Conservation (phyloP, 2,888 invertebrate species). For the Caenorhabditis sp. region DNA sequence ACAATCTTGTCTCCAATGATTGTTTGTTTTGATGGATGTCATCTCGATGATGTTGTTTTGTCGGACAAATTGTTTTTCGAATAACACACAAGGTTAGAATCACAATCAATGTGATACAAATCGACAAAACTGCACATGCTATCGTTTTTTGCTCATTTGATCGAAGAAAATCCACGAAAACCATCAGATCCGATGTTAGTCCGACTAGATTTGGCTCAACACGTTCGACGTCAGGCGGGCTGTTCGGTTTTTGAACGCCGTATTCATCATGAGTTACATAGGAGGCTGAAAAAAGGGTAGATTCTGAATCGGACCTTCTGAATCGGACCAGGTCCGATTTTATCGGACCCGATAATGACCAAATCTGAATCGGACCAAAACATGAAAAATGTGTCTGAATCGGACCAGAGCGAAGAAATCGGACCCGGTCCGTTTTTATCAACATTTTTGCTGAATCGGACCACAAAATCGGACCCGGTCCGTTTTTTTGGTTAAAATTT, state of each 20-base stretch:
- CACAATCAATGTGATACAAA: slow-evolving; percentile 56
- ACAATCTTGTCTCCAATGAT: slow-evolving; percentile 51
- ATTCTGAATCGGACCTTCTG: background rate
- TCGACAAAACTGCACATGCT: slow-evolving; percentile 58
- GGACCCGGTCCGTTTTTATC: too few relatives aligned
- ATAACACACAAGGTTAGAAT: slow-evolving; percentile 58
- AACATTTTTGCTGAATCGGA: too few relatives aligned
- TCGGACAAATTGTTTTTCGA: slow-evolving; percentile 29
- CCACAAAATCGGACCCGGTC: too few relatives aligned
- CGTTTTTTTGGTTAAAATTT: too few relatives aligned
- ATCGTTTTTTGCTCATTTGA: slow-evolving; percentile 59
- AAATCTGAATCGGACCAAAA: too few relatives aligned
- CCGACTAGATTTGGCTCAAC: slow-evolving; percentile 71
- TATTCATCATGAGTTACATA: slow-evolving; percentile 42
- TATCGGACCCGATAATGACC: too few relatives aligned
- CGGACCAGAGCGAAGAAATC: too few relatives aligned
- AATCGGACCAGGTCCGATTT: too few relatives aligned
- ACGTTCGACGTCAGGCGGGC: slow-evolving; percentile 15
- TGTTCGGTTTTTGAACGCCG: slow-evolving; percentile 10
- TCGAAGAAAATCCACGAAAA: background rate
- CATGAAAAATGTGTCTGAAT: too few relatives aligned
- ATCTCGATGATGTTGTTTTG: slow-evolving; percentile 10
- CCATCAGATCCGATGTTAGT: slow-evolving; percentile 31
- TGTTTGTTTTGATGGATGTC: slow-evolving; percentile 6
- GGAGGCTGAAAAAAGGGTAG: slow-evolving; percentile 9